phyloP scores from a whole-genome alignment of 2,888 invertebrate genomes.

The Lamproptera curius region DNA sequence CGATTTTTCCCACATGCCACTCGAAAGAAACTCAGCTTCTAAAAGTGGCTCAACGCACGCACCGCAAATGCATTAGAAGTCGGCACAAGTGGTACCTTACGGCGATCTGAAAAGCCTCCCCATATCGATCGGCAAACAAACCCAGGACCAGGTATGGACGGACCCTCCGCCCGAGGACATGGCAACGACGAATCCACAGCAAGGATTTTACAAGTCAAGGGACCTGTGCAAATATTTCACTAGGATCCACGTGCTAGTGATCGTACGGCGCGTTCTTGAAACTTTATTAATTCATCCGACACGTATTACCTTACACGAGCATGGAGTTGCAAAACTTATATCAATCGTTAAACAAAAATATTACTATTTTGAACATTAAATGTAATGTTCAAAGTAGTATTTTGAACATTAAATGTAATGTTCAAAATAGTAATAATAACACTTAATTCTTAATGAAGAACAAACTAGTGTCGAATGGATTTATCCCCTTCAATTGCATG shows the following conservation, averaged over 20 bases:
- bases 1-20: too few species aligned
- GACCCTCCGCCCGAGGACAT: slow-evolving; percentile 57
- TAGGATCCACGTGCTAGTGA: slow-evolving; percentile 45
- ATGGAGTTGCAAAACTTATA: too few species aligned
- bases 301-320: too few species aligned
- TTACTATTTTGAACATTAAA: too few species aligned
- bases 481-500: too few species aligned
- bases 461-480: too few species aligned
- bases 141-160: slow-evolving; percentile 63
- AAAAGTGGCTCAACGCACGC: neutral
- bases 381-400: too few species aligned
- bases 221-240: slow-evolving; percentile 78
- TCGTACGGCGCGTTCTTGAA: slow-evolving; percentile 32
- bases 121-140: slow-evolving; percentile 64
- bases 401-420: too few species aligned
- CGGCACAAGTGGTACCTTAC: slow-evolving; percentile 17
- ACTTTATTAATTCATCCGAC: slow-evolving; percentile 71
- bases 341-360: too few species aligned
- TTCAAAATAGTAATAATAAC: too few species aligned
- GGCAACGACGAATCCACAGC: slow-evolving; percentile 75
- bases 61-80: slow-evolving; percentile 27
- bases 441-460: too few species aligned
- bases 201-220: slow-evolving; percentile 77
- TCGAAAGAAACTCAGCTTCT: slow-evolving; percentile 6
- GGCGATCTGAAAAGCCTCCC: slow-evolving; percentile 26